phyloP scores from a whole-genome alignment of 1,140 invertebrate species.

The Muscidifurax raptorellus region DNA sequence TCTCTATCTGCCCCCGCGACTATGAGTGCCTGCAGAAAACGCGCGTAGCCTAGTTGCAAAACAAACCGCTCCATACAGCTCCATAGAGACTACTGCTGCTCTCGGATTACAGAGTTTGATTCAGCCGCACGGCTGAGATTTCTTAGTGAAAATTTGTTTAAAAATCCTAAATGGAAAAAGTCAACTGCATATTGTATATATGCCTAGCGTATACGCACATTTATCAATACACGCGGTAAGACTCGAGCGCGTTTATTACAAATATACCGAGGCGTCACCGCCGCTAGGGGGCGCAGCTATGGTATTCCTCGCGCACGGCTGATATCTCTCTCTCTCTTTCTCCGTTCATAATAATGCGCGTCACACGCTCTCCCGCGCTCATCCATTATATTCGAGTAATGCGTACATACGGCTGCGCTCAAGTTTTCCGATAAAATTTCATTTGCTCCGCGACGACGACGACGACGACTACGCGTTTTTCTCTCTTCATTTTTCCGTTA shows the following conservation, averaged over 20 bases:
- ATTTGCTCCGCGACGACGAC: not conserved
- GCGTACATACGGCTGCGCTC: not conserved
- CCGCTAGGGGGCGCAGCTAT: not conserved
- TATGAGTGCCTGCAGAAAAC: not conserved
- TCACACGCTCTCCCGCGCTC: not conserved
- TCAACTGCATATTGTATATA: too few relatives aligned
- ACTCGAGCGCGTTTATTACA: too few relatives aligned
- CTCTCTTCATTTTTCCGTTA: not conserved
- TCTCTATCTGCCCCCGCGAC: not conserved
- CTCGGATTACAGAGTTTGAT: too few relatives aligned
- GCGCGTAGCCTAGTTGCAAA: not conserved
- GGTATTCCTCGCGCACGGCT: not conserved
- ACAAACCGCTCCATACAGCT: not conserved
- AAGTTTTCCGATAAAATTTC: constrained; percentile 16
- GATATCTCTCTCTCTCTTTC: too few relatives aligned
- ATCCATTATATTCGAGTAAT: constrained; percentile 1
- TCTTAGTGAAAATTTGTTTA: too few relatives aligned
- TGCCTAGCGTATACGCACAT: too few relatives aligned
- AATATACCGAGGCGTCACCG: too few relatives aligned
- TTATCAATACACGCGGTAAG: too few relatives aligned
- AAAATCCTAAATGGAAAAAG: too few relatives aligned
- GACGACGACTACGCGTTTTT: not conserved
- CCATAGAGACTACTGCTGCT: not conserved
- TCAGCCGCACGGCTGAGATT: too few relatives aligned
- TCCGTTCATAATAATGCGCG: not conserved